phyloP scores from a whole-genome alignment of 2,113 vertebrate species.

The Benitochromis conjunctus region DNA sequence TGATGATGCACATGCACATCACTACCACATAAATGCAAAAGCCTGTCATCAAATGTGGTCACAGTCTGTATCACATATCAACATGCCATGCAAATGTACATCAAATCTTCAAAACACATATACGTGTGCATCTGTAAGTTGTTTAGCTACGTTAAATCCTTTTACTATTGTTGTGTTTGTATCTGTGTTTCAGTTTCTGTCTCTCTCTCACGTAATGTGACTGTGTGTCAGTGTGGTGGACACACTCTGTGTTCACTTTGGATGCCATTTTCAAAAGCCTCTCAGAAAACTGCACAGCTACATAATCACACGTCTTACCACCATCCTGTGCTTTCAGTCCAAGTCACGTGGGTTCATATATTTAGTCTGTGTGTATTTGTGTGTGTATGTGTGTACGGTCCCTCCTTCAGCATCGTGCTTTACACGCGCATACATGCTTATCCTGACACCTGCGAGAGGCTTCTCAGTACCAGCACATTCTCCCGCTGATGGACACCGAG shows the following conservation, averaged over 20 bases:
- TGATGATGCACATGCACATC: not conserved
- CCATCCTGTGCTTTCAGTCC: not conserved
- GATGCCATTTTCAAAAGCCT: not conserved
- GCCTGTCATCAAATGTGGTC: not conserved
- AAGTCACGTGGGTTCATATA: not conserved
- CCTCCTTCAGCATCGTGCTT: not conserved
- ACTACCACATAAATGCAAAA: not conserved
- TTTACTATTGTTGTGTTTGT: not conserved
- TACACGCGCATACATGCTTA: not conserved
- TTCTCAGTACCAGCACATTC: not conserved
- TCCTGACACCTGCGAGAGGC: not conserved
- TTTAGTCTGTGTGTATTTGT: not conserved
- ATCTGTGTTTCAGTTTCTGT: not conserved
- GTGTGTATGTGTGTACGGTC: not conserved
- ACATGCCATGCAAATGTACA: not conserved
- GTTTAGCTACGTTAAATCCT: not conserved
- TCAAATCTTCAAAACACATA: not conserved
- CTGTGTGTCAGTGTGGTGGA: not conserved
- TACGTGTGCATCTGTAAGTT: not conserved
- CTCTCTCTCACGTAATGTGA: not conserved
- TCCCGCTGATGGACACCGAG: constrained; percentile 32
- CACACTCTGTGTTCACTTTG: not conserved
- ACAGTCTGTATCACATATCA: not conserved
- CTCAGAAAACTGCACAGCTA: not conserved
- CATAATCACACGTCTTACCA: not conserved